Conservation (phyloP, 2,797 vertebrate genomes). For the Halcyon chelicuti region DNA sequence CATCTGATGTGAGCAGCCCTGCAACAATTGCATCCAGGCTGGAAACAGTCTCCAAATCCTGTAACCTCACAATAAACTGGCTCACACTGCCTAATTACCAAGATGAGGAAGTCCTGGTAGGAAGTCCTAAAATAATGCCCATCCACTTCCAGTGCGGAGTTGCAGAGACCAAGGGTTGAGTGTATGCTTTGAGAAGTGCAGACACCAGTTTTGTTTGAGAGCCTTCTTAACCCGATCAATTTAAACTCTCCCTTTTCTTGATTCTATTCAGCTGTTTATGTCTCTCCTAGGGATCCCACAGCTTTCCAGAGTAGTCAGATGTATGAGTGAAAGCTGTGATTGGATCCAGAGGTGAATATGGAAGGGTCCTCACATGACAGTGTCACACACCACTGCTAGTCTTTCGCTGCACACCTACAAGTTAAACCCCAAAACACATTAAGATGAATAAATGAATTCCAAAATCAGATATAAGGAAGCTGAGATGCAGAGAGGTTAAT, state of each 20-base stretch:
- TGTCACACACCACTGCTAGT: accelerated
- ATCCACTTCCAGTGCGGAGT: not conserved
- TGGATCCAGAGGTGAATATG: not conserved
- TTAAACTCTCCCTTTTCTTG: not conserved
- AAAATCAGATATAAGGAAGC: not conserved
- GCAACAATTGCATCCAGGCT: too few relatives aligned
- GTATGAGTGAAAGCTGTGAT: not conserved
- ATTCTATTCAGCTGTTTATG: not conserved
- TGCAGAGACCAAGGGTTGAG: not conserved
- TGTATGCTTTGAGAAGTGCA: not conserved
- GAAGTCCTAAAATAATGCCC: not conserved
- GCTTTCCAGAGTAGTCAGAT: not conserved
- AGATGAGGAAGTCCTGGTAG: not conserved
- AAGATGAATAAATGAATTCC: not conserved
- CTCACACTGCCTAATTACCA: not conserved
- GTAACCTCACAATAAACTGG: accelerated
- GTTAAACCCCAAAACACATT: not conserved
- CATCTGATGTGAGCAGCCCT: not conserved
- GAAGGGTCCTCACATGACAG: not conserved
- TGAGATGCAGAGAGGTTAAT: not conserved
- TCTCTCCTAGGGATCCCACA: not conserved
- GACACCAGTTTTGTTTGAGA: not conserved
- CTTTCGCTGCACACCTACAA: not conserved
- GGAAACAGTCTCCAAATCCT: not conserved
- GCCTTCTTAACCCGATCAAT: not conserved